These are phyloP conservation scores for Drosophila diplacantha DNA, from an alignment of 2,888 invertebrate genomes.

Conservation along the genomic window DNA sequence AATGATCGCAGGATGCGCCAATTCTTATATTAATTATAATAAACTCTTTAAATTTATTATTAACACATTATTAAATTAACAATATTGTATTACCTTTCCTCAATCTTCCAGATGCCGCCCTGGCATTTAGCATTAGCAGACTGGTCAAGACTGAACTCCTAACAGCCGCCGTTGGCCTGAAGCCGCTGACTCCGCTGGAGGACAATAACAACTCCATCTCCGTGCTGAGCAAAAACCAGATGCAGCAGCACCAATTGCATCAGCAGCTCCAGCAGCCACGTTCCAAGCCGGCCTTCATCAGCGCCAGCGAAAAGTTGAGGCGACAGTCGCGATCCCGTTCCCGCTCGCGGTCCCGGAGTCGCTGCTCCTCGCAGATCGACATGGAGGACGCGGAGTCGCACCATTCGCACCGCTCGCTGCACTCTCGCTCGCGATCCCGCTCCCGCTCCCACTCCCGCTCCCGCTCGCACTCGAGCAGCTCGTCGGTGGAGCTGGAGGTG, in stretches of 20 bases:
- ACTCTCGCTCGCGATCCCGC: slow-evolving; percentile 63
- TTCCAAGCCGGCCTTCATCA: slow-evolving; percentile 80
- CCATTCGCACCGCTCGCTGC: slow-evolving; percentile 62
- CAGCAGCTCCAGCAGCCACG: slow-evolving; percentile 41
- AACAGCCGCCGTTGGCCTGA: slow-evolving; percentile 78
- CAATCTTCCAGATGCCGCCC: slow-evolving; percentile 82
- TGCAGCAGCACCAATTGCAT: slow-evolving; percentile 52
- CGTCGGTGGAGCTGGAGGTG: slow-evolving; percentile 86
- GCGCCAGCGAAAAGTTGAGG: slow-evolving; percentile 67
- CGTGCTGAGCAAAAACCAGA: slow-evolving; percentile 76
- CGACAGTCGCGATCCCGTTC: slow-evolving; percentile 71
- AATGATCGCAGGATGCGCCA: slow-evolving; percentile 15
- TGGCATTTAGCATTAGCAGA: slow-evolving; percentile 90
- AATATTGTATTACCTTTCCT: neutral
- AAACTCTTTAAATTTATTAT: neutral
- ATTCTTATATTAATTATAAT: neutral
- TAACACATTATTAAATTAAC: no score
- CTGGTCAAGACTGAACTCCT: slow-evolving; percentile 80
- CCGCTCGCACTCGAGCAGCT: slow-evolving; percentile 75
- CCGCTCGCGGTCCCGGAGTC: slow-evolving; percentile 69
- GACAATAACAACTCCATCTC: slow-evolving; percentile 75
- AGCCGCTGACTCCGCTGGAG: slow-evolving; percentile 65
- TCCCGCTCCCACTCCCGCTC: slow-evolving; percentile 62
- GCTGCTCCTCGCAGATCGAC: slow-evolving; percentile 71
- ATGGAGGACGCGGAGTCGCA: slow-evolving; percentile 71